A percentile compares a stretch with the other conserved stretches of the same genome.
Conservation (phyloP, 2,113 vertebrate genomes). For the Herpetotheres cachinnans region DNA sequence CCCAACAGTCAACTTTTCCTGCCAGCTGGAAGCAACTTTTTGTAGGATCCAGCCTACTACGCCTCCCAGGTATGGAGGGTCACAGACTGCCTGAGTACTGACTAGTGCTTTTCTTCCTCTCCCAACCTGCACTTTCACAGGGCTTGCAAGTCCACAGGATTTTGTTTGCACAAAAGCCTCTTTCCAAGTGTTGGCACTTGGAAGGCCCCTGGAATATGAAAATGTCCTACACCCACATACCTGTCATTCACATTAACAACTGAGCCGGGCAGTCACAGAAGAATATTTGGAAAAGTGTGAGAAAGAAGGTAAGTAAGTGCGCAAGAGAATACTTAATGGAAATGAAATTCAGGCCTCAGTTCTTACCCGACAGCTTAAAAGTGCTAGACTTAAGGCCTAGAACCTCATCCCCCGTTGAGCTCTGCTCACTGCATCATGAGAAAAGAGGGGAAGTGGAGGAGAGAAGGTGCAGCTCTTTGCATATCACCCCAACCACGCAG, state of each 20-base stretch:
- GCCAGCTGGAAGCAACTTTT: background rate
- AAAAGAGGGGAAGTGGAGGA: background rate
- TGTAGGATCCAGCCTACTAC: background rate
- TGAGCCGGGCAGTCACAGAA: background rate
- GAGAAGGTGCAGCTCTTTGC: background rate
- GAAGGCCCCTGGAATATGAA: background rate
- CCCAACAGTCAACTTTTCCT: background rate
- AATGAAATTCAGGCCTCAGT: background rate
- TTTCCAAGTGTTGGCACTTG: background rate
- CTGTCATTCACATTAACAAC: background rate
- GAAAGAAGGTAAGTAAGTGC: background rate
- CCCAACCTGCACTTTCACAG: background rate
- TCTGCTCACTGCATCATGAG: background rate
- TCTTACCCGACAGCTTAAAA: background rate
- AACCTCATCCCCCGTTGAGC: background rate
- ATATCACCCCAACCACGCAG: background rate
- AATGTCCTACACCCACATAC: background rate
- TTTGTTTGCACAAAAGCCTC: background rate
- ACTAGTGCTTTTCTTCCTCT: background rate
- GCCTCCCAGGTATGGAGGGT: background rate
- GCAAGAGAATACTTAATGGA: background rate
- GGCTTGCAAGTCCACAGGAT: background rate
- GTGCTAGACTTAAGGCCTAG: background rate
- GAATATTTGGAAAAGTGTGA: background rate
- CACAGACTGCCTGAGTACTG: background rate